Percentiles rank a stretch among this genome's conserved stretches.
Evolutionary conservation across 2,113 vertebrate genomes (phyloP).

Genomic region (Campylomormyrus tamandua): DNA sequence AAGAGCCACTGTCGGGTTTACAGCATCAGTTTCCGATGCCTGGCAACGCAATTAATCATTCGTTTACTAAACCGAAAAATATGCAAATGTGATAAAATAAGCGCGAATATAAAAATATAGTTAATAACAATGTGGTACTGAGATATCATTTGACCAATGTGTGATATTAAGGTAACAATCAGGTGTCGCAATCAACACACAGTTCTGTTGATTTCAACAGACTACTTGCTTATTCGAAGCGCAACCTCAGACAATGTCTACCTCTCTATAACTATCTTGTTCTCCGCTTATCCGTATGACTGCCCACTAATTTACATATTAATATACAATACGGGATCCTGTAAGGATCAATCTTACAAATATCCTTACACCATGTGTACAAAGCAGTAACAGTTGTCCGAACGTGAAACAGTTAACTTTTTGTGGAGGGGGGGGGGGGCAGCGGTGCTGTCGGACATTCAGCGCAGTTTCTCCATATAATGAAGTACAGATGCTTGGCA

Average conservation of each 20-base stretch:
- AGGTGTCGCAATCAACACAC: background rate
- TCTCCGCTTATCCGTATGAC: background rate
- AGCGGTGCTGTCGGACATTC: background rate
- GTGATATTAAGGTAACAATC: background rate
- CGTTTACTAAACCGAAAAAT: background rate
- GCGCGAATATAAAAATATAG: background rate
- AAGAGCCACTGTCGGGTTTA: background rate
- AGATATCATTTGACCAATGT: background rate
- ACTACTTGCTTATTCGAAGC: background rate
- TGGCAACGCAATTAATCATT: slow-evolving; percentile 5
- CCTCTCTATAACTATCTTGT: background rate
- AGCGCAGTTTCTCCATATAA: background rate
- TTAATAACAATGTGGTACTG: background rate
- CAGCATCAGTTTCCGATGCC: background rate
- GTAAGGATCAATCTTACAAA: background rate
- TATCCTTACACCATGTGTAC: background rate
- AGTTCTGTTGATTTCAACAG: background rate
- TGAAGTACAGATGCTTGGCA: slow-evolving; percentile 25
- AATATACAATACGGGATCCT: background rate
- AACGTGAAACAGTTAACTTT: background rate
- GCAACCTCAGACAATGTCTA: background rate
- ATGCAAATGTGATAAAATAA: background rate
- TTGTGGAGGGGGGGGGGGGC: too few species aligned
- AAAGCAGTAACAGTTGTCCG: slow-evolving; percentile 16
- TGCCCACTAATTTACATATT: background rate